These are phyloP conservation scores for Trissolcus japonicus DNA, from an alignment of 2,888 invertebrate genomes.

Conservation along the genomic window DNA sequence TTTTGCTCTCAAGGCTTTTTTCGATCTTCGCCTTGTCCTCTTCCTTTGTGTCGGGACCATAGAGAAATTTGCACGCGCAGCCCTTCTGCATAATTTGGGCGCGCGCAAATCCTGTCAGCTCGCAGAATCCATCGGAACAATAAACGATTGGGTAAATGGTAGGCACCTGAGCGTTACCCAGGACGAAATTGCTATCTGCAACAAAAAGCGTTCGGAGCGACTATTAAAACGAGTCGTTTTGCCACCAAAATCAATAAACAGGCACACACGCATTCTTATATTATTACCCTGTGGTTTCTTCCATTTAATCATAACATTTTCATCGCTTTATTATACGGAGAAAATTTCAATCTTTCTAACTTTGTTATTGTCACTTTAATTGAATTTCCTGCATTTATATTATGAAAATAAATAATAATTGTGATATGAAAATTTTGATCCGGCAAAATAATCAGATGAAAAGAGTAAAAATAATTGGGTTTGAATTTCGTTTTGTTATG, in stretches of 20 bases:
- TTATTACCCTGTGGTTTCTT: no score
- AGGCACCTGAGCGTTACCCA: constrained; percentile 96
- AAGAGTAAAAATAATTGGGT: no score
- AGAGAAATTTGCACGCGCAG: constrained; percentile 95
- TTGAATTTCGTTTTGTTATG: no score
- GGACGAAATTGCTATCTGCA: constrained; percentile 96
- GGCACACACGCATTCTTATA: background rate
- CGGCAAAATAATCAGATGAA: no score
- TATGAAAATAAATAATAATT: no score
- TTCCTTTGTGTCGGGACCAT: constrained; percentile 92
- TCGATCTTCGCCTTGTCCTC: constrained; percentile 93
- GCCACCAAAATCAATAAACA: constrained; percentile 4
- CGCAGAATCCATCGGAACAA: constrained; percentile 97
- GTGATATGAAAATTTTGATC: no score
- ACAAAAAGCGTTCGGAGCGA: constrained; percentile 61
- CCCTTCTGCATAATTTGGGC: constrained; percentile 98
- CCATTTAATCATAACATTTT: no score
- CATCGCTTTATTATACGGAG: no score
- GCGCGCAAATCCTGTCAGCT: constrained; percentile 94
- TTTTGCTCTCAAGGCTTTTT: constrained; percentile 90
- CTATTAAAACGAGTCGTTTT: constrained; percentile 2
- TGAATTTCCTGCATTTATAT: no score
- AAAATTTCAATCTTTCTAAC: no score
- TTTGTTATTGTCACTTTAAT: no score
- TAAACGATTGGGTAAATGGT: constrained; percentile 93